phyloP scores from a whole-genome alignment of 2,113 vertebrate species.

The Mesocricetus auratus region DNA sequence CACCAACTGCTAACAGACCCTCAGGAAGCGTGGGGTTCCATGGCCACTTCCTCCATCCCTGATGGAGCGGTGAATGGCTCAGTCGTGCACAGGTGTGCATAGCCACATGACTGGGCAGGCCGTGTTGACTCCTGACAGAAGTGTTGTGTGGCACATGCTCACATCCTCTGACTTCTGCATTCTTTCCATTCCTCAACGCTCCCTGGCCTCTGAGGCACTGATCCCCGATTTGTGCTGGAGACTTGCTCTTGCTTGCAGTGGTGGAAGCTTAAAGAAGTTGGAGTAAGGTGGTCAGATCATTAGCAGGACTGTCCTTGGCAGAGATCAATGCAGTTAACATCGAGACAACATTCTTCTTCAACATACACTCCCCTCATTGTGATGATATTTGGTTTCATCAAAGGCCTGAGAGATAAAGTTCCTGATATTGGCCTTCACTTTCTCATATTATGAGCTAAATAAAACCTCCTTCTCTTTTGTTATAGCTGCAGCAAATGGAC shows the following conservation, averaged over 20 bases:
- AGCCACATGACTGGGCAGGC: neutral
- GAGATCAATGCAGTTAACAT: neutral
- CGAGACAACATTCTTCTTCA: neutral
- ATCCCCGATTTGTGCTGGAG: neutral
- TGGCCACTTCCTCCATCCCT: neutral
- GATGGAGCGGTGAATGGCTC: neutral
- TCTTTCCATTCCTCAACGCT: neutral
- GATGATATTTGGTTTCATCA: neutral
- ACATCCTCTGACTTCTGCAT: neutral
- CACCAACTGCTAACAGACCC: too few species aligned
- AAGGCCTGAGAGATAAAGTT: neutral
- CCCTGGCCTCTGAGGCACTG: too few species aligned
- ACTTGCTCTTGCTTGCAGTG: neutral
- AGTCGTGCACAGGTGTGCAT: too few species aligned
- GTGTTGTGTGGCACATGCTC: too few species aligned
- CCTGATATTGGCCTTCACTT: neutral
- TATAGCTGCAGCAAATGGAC: neutral
- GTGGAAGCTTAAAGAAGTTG: neutral
- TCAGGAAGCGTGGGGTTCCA: neutral
- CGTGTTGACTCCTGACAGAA: neutral
- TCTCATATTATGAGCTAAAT: neutral
- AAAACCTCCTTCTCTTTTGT: neutral
- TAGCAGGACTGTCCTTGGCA: neutral
- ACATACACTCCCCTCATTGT: too few species aligned
- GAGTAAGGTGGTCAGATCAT: neutral